Base-by-base conservation (phyloP, 2,797 vertebrate genomes). In the Scolopax bukidnonensis region DNA sequence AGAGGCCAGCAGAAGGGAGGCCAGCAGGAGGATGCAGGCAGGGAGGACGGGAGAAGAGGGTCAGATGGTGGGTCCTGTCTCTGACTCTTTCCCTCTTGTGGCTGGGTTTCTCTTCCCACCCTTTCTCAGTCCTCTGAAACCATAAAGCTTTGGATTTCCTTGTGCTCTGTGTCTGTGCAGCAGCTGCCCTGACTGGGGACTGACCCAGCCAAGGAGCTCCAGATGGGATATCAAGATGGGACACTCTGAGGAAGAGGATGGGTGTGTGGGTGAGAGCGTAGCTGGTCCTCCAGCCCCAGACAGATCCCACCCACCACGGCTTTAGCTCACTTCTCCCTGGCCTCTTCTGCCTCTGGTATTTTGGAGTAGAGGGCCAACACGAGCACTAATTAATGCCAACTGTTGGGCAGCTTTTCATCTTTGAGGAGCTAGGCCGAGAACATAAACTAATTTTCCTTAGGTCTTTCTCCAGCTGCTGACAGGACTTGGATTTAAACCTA, bases 401-500 rank as follows among this genome's bases (percentile, higher is more conserved):
- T 27, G 36, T 33, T 75, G 57, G 12, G 64, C 9, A 0, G 73
- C 69, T 83, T 78, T 87, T 74, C 4, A 16, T 65, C 73, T 50
- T 71, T 57, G 80, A 54, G 68, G 65, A 93, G 50, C 76, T 40
- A 60, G 83, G 69, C 73, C 0, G 41, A 91, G 64, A 78, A 65
- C 13, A 71, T 47, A 54, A 74, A 59, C 65, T 51, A 12, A 51
- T 84, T 91, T 88, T 70, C 88, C 83, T 75, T 38, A 53, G 45
- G 32, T 74, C 84, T 83, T 84, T 19, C 63, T 67, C 51, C 83
- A 88, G 77, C 95, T 92, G 88, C 90, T 93, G 93, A 92, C 92
- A 95, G 38, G 80, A 43, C 67, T 63, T 79, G 94, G 86, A 93
- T 89, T 79, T 70, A 54, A 84, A 89, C n/a, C 77, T 36, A 15